A percentile compares a stretch with the other conserved stretches of the same genome.
These are phyloP conservation scores for Caenorhabditis remanei DNA, from an alignment of 1,140 invertebrate species.

Conservation along the genomic window DNA sequence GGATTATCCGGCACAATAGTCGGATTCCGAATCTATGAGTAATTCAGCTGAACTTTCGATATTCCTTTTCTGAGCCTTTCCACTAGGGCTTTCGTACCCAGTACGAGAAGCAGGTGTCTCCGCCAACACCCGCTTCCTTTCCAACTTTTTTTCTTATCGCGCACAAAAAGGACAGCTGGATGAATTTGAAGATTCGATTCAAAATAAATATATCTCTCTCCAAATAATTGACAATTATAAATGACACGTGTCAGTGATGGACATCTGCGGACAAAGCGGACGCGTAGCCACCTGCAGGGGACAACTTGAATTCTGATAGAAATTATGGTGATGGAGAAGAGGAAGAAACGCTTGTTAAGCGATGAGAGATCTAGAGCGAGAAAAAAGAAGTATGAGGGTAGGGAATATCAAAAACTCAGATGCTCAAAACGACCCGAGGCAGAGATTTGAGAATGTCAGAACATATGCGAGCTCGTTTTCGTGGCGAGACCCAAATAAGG, in stretches of 20 bases:
- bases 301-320: background rate
- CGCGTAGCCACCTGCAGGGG: background rate
- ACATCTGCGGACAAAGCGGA: slow-evolving; percentile 7
- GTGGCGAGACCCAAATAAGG: too few species aligned
- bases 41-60: background rate
- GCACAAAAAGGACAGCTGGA: background rate
- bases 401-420: too few species aligned
- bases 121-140: background rate
- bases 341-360: background rate
- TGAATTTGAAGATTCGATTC: background rate
- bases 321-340: background rate
- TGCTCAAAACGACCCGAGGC: too few species aligned
- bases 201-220: background rate
- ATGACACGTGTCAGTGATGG: slow-evolving; percentile 37
- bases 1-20: background rate
- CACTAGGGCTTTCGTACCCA: background rate
- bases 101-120: background rate
- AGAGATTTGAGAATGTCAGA: too few species aligned
- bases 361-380: too few species aligned
- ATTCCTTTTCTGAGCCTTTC: background rate
- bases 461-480: too few species aligned
- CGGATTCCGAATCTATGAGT: background rate
- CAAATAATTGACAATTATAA: slow-evolving; percentile 44
- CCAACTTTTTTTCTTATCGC: background rate
- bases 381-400: too few species aligned